A percentile compares a stretch with the other conserved stretches of the same genome.
Conservation (phyloP, 2,888 invertebrate genomes). For the Cephus runcator region DNA sequence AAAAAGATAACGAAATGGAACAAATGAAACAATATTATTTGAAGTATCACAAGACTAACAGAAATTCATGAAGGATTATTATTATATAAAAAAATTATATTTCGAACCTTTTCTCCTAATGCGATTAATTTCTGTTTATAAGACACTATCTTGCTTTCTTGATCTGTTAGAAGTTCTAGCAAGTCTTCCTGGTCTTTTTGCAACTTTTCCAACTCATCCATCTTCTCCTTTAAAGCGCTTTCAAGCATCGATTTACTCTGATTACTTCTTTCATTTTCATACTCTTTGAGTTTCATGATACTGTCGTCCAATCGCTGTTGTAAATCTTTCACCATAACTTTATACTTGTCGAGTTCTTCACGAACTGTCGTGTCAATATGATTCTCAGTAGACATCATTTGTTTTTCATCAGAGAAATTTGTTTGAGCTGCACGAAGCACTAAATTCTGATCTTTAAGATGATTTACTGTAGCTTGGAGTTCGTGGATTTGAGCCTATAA, state of each 20-base stretch:
- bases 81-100: not conserved
- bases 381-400: slow-evolving; percentile 17
- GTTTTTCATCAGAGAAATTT: slow-evolving; percentile 38
- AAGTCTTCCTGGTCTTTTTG: slow-evolving; percentile 94
- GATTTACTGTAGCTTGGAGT: slow-evolving; percentile 76
- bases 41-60: not conserved
- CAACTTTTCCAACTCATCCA: slow-evolving; percentile 72
- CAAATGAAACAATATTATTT: not conserved
- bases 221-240: slow-evolving; percentile 56
- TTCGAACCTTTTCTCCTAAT: slow-evolving; percentile 68
- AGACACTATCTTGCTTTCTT: slow-evolving; percentile 77
- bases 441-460: slow-evolving; percentile 88
- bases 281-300: slow-evolving; percentile 47
- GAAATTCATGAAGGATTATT: not conserved
- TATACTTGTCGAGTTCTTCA: slow-evolving; percentile 47
- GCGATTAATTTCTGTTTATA: slow-evolving; percentile 72
- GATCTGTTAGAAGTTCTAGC: slow-evolving; percentile 88
- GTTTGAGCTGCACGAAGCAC: slow-evolving; percentile 76
- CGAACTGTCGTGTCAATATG: slow-evolving; percentile 31
- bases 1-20: not conserved
- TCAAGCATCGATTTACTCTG: slow-evolving; percentile 44
- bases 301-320: slow-evolving; percentile 47
- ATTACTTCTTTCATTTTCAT: slow-evolving; percentile 55
- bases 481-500: slow-evolving; percentile 71
- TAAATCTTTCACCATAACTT: slow-evolving; percentile 44